These are phyloP conservation scores for Drosophila infuscata DNA, from an alignment of 2,888 invertebrate genomes.

Conservation along the genomic window DNA sequence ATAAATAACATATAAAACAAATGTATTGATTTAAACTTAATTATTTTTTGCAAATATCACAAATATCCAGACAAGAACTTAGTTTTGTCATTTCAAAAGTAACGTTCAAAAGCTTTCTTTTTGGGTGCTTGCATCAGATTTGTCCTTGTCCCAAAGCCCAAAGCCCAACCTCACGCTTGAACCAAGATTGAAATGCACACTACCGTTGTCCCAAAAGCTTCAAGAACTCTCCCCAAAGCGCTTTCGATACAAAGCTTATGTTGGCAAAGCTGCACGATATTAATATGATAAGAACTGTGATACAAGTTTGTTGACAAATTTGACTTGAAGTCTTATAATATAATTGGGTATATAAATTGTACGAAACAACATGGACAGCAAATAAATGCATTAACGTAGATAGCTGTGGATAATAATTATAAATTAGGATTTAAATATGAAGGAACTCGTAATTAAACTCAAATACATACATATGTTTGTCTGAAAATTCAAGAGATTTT, in stretches of 20 bases:
- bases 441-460: not conserved
- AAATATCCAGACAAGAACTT: not conserved
- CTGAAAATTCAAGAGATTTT: too few species aligned
- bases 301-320: slow-evolving; percentile 16
- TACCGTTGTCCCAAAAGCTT: slow-evolving; percentile 22
- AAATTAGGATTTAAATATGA: not conserved
- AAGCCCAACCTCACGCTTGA: slow-evolving; percentile 11
- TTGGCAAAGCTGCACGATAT: slow-evolving; percentile 25
- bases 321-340: not conserved
- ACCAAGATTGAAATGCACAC: not conserved
- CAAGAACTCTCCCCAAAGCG: not conserved
- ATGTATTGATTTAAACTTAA: not conserved
- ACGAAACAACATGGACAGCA: not conserved
- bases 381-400: not conserved
- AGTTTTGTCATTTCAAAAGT: not conserved
- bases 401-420: not conserved
- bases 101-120: slow-evolving; percentile 5
- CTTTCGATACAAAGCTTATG: not conserved
- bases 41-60: not conserved
- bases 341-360: slow-evolving; percentile 1
- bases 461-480: too few species aligned
- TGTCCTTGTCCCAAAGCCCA: slow-evolving; percentile 14
- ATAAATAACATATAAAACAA: not conserved
- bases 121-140: not conserved
- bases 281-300: slow-evolving; percentile 25